phyloP scores from a whole-genome alignment of 1,140 invertebrate species.

The Hirudo medicinalis region DNA sequence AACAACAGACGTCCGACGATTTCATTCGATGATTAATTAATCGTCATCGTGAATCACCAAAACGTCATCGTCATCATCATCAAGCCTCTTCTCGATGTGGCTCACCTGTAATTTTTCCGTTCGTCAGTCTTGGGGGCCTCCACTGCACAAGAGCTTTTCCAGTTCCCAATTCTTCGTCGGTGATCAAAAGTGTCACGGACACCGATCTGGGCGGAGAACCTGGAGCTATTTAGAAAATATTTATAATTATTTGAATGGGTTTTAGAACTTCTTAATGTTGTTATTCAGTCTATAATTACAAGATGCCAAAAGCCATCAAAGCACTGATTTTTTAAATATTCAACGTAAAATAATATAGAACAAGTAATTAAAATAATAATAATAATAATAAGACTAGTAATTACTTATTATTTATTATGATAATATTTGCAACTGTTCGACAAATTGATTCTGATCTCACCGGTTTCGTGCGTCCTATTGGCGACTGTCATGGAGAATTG shows the following conservation, averaged over 20 bases:
- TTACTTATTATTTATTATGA: too few species aligned
- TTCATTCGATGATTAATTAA: too few species aligned
- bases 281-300: neutral
- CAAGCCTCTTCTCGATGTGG: too few species aligned
- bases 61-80: too few species aligned
- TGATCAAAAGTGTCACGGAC: constrained; percentile 10
- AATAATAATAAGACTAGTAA: too few species aligned
- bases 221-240: constrained; percentile 10
- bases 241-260: neutral
- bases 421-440: too few species aligned
- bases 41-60: too few species aligned
- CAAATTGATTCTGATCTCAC: neutral
- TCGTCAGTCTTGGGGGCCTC: constrained; percentile 18
- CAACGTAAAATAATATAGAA: neutral
- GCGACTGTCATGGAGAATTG: constrained; percentile 15
- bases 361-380: too few species aligned
- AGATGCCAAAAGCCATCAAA: neutral
- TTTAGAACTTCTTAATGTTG: too few species aligned
- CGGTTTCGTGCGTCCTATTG: constrained; percentile 19
- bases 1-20: too few species aligned
- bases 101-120: constrained; percentile 19
- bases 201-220: constrained; percentile 18
- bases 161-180: neutral
- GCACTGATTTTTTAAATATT: neutral
- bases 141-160: constrained; percentile 11